A percentile compares a stretch with the other conserved stretches of the same genome.
phyloP scores from a whole-genome alignment of 2,888 invertebrate species.

The Drosophila demipolita region DNA sequence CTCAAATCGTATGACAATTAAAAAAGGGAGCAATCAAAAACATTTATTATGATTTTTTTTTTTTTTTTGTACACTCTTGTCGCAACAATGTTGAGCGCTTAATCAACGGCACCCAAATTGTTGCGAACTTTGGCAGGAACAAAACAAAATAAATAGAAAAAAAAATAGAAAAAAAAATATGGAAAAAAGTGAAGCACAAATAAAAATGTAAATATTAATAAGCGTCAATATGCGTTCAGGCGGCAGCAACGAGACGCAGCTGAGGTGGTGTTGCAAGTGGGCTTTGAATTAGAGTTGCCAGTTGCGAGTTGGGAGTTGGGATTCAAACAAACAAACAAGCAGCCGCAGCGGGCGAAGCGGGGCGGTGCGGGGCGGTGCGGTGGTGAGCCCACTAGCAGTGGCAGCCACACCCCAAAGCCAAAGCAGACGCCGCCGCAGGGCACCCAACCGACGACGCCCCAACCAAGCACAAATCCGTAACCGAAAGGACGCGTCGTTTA shows the following conservation, averaged over 20 bases:
- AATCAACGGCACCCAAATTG: constrained; percentile 67
- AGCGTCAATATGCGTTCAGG: constrained; percentile 77
- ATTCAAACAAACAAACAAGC: constrained; percentile 57
- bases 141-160: constrained; percentile 1
- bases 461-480: constrained; percentile 48
- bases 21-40: constrained; percentile 75
- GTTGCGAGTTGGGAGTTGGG: constrained; percentile 25
- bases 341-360: constrained; percentile 27
- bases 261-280: neutral
- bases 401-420: constrained; percentile 43
- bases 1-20: constrained; percentile 75
- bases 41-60: constrained; percentile 48
- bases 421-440: constrained; percentile 48
- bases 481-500: constrained; percentile 64
- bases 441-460: constrained; percentile 2
- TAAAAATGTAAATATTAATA: constrained; percentile 82
- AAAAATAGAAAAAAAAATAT: constrained; percentile 6
- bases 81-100: constrained; percentile 66
- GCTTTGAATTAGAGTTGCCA: constrained; percentile 20
- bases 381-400: neutral
- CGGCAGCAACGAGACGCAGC: constrained; percentile 32
- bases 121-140: constrained; percentile 18
- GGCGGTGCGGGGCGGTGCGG: no score
- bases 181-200: constrained; percentile 56
- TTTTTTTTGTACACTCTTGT: constrained; percentile 28